These are phyloP conservation scores for Lamellibrachia luymesi DNA, from an alignment of 1,140 invertebrate genomes.

Conservation along the genomic window DNA sequence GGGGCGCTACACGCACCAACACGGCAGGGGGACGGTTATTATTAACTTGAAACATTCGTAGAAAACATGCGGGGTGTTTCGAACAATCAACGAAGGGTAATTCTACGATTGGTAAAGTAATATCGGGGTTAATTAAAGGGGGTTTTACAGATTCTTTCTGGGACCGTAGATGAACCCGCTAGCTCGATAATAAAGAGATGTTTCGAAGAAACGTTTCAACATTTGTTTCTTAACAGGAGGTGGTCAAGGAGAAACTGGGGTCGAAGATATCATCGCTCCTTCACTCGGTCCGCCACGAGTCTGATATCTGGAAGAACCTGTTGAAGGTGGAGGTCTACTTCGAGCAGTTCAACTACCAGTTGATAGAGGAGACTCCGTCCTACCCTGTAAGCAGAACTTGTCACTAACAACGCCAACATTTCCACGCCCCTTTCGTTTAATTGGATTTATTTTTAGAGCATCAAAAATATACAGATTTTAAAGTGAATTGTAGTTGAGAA, in stretches of 20 bases:
- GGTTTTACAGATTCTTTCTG: too few relatives aligned
- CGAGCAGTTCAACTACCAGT: slow-evolving; percentile 20
- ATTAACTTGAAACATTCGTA: too few relatives aligned
- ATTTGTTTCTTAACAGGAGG: background rate
- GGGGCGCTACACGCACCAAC: too few relatives aligned
- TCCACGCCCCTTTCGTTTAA: background rate
- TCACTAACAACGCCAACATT: too few relatives aligned
- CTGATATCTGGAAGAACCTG: background rate
- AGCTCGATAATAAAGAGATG: too few relatives aligned
- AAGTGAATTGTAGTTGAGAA: background rate
- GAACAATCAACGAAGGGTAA: too few relatives aligned
- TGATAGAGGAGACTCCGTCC: slow-evolving; percentile 13
- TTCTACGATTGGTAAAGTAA: too few relatives aligned
- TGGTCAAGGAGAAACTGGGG: background rate
- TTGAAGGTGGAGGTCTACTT: slow-evolving; percentile 20
- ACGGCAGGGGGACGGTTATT: too few relatives aligned
- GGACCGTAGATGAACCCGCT: too few relatives aligned
- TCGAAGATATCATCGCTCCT: background rate
- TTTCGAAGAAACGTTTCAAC: background rate
- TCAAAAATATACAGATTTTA: background rate
- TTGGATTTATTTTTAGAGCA: background rate
- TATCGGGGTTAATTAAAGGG: too few relatives aligned
- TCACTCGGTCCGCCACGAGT: background rate
- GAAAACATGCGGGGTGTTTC: too few relatives aligned
- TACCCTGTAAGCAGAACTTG: slow-evolving; percentile 4